Conservation (phyloP, 1,140 invertebrate genomes). For the Panagrolaimus sp. region DNA sequence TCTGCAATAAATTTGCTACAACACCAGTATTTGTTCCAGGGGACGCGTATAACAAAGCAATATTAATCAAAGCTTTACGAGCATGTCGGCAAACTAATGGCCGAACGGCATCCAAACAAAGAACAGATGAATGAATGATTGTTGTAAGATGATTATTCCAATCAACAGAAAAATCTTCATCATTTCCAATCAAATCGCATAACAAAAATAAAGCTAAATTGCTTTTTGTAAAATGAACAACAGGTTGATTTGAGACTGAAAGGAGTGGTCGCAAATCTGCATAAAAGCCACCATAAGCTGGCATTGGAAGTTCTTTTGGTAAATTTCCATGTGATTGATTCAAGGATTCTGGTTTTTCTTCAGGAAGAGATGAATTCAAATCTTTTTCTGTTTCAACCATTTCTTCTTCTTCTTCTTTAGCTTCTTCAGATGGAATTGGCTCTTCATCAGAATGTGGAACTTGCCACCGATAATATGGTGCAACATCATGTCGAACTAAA, state of each 20-base stretch:
- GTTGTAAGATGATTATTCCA: slow-evolving; percentile 91
- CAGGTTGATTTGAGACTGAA: slow-evolving; percentile 80
- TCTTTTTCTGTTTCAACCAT: slow-evolving; percentile 19
- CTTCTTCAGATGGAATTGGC: slow-evolving; percentile 62
- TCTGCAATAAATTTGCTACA: slow-evolving; percentile 76
- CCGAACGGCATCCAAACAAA: slow-evolving; percentile 76
- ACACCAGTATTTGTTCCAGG: slow-evolving; percentile 71
- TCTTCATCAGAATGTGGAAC: slow-evolving; percentile 73
- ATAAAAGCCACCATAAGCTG: slow-evolving; percentile 96
- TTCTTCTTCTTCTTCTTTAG: slow-evolving; percentile 27
- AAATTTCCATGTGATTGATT: slow-evolving; percentile 51
- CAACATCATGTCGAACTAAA: slow-evolving; percentile 73
- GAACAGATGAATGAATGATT: slow-evolving; percentile 88
- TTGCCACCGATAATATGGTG: slow-evolving; percentile 88
- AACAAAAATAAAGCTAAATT: slow-evolving; percentile 94
- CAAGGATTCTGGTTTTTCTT: slow-evolving; percentile 25
- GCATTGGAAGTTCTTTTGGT: slow-evolving; percentile 91
- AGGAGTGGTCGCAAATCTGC: slow-evolving; percentile 88
- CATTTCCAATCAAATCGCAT: slow-evolving; percentile 79
- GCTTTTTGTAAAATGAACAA: slow-evolving; percentile 91
- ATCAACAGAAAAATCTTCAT: slow-evolving; percentile 73
- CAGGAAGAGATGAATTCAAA: slow-evolving; percentile 29
- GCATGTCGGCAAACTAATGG: slow-evolving; percentile 87
- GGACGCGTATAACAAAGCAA: slow-evolving; percentile 61
- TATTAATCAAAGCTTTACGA: slow-evolving; percentile 77